Base-by-base conservation (phyloP, 2,113 vertebrate species). In the Otolemur garnettii region DNA sequence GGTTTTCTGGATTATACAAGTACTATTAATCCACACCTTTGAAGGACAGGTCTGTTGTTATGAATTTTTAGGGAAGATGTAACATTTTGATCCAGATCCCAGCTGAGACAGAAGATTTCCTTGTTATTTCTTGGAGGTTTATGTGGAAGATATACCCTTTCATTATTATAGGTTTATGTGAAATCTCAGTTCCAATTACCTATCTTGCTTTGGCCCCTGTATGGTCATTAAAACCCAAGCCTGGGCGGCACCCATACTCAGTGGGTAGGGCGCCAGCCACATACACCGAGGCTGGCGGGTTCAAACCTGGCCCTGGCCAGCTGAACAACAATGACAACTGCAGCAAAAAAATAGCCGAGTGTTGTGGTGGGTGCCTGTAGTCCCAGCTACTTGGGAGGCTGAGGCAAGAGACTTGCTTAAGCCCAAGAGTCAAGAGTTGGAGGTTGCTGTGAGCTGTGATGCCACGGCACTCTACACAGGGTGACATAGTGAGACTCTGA, bases 171-270 rank as follows among this genome's bases (percentile, higher is more conserved):
- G 55, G 5, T 85, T 86, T 89, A 62, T 89, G 45, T 74, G 87
- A 90, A 38, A 33, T 90, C 66, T 90, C 53, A 42, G 86, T 95
- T 94, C 42, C 79, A 96, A 42, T 75, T 90, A 17, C 13, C 8
- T 59, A 86, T 93, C 38, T 83, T 89, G n/a, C 55, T 72, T 93
- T 64, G 42, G 57, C 26, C 85, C 57, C 53, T 45, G 4, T 33
- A 7, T 68, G 62, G 12, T 42, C 57, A 35, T 72, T 94, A 82
- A 88, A 95, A 79, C 53, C 50, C 53, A 77, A 87, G 33, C 8
- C 17, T 91, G 45, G 45, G 45, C 10, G 8, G 45, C 45, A 9
- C 45, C 45, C 45, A 9, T 50, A 50, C 45, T 10, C 10, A 50
- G 8, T 50, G 1, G 45, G 1, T 50, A 50, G 45, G 45, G 45